Base-by-base conservation (phyloP, 2,797 vertebrate genomes). In the Catostomus latipinnis region DNA sequence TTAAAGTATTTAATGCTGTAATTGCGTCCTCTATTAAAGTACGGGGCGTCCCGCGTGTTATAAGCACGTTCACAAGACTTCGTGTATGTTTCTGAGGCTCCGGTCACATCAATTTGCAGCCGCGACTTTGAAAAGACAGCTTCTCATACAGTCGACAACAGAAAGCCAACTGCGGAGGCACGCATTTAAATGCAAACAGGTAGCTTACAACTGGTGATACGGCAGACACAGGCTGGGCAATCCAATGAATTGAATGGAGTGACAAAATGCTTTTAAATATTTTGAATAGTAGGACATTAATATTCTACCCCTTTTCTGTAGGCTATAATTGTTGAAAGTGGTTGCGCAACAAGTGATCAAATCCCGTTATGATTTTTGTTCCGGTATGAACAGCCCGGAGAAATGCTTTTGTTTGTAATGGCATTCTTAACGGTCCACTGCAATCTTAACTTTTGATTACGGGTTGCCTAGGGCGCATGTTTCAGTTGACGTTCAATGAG, bases 1-100 rank as follows among this genome's bases (percentile, higher is more conserved):
- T 93, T 88, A 86, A 78, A 82, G 81, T 74, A 84, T 87, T 82
- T 83, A 81, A 88, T 60, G 43, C 81, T 84, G 82, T 86, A 81
- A 76, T 77, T 85, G 86, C 86, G 86, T 61, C 81, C 50, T 74
- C 76, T 6, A 87, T 90, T 91, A 94, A 88, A 90, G 89, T 94
- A 94, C 95, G 93, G 94, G 94, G 94, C 94, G 95, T 94, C 95
- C 91, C 93, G 89, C 34, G 90, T 73, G 91, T 88, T 71, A 85
- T 82, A 82, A 67, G 83, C 70, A 68, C 84, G 78, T 74, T 82
- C 46, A 78, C 60, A 82, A 67, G 75, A 10, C 48, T 13, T 69
- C 75, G 61, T 61, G 65, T 76, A 62, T 78, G 77, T 50, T 82
- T 85, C 81, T 83, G 48, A 65, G 82, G 86, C 83, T 80, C 83